These are phyloP conservation scores for Brachyrhaphis roseni DNA, from an alignment of 2,797 vertebrate species.

Conservation along the genomic window DNA sequence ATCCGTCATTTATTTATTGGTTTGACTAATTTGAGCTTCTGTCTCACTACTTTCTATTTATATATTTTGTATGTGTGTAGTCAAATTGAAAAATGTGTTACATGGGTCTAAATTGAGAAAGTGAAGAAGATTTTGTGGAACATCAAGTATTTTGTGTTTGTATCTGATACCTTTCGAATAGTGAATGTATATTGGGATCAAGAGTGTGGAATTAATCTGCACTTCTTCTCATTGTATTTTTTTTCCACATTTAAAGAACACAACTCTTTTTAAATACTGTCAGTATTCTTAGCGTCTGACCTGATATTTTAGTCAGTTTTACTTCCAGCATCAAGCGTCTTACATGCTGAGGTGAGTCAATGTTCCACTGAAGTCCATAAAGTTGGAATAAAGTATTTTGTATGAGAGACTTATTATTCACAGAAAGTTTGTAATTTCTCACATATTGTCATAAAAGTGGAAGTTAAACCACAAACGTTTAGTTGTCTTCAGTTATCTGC, in stretches of 20 bases:
- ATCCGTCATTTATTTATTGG: neutral
- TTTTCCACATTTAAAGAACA: neutral
- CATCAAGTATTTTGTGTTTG: neutral
- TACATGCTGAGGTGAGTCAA: neutral
- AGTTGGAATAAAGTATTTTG: neutral
- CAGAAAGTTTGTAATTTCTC: neutral
- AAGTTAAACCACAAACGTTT: too few species aligned
- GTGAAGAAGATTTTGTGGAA: neutral
- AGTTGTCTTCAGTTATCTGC: too few species aligned
- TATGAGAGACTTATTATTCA: neutral
- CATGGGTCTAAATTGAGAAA: neutral
- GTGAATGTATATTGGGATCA: neutral
- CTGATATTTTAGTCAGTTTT: neutral
- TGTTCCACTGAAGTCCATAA: neutral
- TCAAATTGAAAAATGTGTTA: neutral
- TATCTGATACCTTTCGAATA: neutral
- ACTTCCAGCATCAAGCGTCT: neutral
- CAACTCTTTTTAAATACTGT: neutral
- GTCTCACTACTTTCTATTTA: neutral
- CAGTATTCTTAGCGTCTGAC: neutral
- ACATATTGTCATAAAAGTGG: neutral
- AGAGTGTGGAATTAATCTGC: neutral
- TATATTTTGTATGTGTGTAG: neutral
- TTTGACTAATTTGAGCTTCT: neutral
- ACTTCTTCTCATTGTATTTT: neutral